Evolutionary conservation across 2,888 invertebrate genomes (phyloP), one percentile per base, ranked within the genome.

Genomic region (Drosophila siamana): DNA sequence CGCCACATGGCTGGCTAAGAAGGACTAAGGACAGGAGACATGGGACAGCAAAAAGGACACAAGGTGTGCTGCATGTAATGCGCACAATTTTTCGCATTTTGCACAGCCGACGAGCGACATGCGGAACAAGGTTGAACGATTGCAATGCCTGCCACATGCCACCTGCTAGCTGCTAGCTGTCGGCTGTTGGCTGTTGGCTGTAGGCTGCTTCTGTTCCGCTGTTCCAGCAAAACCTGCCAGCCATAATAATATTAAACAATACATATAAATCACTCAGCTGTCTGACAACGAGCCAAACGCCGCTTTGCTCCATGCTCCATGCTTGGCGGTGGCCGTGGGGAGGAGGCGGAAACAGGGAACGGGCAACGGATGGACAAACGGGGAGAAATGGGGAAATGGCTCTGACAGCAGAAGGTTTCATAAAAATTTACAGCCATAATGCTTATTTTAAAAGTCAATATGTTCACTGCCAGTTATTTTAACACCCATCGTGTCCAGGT

Each of bases 401-500:
- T 60, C 44, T 66, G 79, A 75, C 82, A 78, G 59, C 61, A 52
- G 55, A 75, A 71, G 86, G 80, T 83, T 83, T 88, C 83, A 83
- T 86, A 83, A 83, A 87, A 88, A 84, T 88, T 65, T 88, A 83
- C 83, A 74, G 80, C 80, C 88, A 88, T 84, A 86, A 88, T 84
- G 88, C 83, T 84, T 88, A 85, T 88, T 85, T 89, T 89, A 85
- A 87, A 85, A 85, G 85, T 89, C 85, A 85, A 85, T 85, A 85
- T 85, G 85, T 86, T 84, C 75, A 67, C 74, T 82, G 83, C 88
- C 86, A 77, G 89, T 85, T 85, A 89, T 87, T 85, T 88, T 85
- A 88, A 88, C 85, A 85, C 85, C 88, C 83, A 75, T 80, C 82
- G 80, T 86, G 83, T 88, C 71, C 83, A 84, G 83, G 86, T 88